Base-by-base conservation (phyloP, 2,888 invertebrate genomes). In the Sphinx pinastri region DNA sequence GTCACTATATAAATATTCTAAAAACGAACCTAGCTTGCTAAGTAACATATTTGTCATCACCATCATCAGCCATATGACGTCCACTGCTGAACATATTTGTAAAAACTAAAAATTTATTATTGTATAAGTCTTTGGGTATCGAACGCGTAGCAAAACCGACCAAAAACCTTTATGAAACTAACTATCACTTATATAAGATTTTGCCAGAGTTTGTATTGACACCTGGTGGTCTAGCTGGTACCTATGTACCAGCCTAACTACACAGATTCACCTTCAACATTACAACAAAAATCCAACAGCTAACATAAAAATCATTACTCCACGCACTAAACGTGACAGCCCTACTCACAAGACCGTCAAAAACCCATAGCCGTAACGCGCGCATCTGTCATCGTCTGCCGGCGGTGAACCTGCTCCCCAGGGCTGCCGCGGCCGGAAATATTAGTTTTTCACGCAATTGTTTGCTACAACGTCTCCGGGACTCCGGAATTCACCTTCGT, bases 311-410 rank as follows among this genome's bases (percentile, higher is more conserved):
- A 31, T 19, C 58, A 25, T 58, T 38, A 31, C 31, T 11, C 2
- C 25, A 31, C 31, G 31, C 58, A 58, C 25, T 58, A 63, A 47
- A 49, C 49, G 13, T 63, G 63, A 47, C 49, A 63, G 19, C 63
- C 63, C 63, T 63, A 63, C 63, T 19, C 47, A 49, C 49, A 58
- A 68, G 49, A 68, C 68, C 68, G 59, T 68, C 68, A 68, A 68
- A 68, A 59, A 68, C 68, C 59, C 51, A 68, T 68, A 68, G 59
- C 58, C 51, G 49, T 68, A 59, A 68, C 59, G 49, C 31, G 14
- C 68, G 58, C 68, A 79, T 74, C 78, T 81, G 79, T 79, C 81
- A 73, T 71, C 73, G 71, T 73, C 79, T 59, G n/a, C 25, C 59
- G 31, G 16, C 49, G 52, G 60, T 13, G 67, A 75, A 74, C 75